Evolutionary conservation across 2,113 vertebrate species (phyloP).

Genomic region (Clarias macrocephalus): DNA sequence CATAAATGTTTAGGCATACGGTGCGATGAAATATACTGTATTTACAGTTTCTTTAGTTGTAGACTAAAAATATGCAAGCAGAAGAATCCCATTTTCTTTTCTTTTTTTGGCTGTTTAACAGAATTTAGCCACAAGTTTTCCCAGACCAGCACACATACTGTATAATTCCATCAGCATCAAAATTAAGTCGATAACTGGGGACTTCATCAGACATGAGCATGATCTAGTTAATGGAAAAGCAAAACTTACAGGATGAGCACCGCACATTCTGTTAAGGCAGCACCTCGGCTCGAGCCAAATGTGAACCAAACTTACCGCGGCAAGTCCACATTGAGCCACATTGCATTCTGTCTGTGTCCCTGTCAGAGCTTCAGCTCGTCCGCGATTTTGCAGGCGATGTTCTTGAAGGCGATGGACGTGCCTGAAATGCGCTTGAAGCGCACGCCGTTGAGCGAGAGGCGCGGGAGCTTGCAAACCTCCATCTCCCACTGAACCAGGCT

Average conservation of each 20-base stretch:
- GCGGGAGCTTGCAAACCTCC: conserved; percentile 99
- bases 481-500: conserved; percentile 99
- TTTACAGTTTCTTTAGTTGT: neutral
- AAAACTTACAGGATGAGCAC: conserved; percentile 18
- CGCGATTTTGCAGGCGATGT: conserved; percentile 95
- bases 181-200: neutral
- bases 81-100: neutral
- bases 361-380: conserved; percentile 96
- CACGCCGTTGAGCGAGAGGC: conserved; percentile 97
- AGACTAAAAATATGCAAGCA: neutral
- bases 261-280: conserved; percentile 36
- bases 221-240: conserved; percentile 2
- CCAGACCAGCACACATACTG: neutral
- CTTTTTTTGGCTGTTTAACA: neutral
- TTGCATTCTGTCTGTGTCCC: neutral
- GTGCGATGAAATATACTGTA: neutral
- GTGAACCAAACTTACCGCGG: conserved; percentile 28
- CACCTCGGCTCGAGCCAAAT: conserved; percentile 9
- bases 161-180: neutral
- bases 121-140: neutral
- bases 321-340: neutral
- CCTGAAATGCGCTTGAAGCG: conserved; percentile 98
- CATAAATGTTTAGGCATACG: neutral
- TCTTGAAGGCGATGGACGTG: conserved; percentile 98
- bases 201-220: neutral